These are phyloP conservation scores for Australoheros scitulus DNA, from an alignment of 2,113 vertebrate species.

Conservation along the genomic window DNA sequence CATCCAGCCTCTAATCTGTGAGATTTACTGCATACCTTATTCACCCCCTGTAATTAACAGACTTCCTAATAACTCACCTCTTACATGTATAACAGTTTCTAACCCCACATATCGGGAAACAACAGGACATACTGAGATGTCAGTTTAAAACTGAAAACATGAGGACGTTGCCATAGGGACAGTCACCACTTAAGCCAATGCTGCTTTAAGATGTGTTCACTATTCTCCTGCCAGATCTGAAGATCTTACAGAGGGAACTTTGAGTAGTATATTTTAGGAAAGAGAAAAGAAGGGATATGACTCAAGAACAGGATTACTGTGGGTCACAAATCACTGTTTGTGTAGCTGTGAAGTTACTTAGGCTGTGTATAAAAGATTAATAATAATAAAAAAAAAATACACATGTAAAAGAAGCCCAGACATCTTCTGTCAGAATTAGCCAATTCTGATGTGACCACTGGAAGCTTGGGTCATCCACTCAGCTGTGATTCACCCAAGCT, in stretches of 20 bases:
- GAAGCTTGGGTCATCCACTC: constrained; percentile 49
- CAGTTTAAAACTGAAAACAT: constrained; percentile 74
- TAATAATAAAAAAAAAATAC: constrained; percentile 30
- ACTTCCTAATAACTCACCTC: constrained; percentile 79
- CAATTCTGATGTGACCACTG: constrained; percentile 21
- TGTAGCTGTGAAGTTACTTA: constrained; percentile 59
- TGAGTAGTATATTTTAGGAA: constrained; percentile 61
- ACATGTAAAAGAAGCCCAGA: constrained; percentile 2
- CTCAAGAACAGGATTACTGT: constrained; percentile 50
- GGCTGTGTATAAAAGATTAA: constrained; percentile 25
- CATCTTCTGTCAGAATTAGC: constrained; percentile 23
- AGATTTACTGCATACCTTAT: constrained; percentile 72
- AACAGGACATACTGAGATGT: constrained; percentile 67
- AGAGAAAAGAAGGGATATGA: constrained; percentile 48
- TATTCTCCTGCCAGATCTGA: constrained; percentile 64
- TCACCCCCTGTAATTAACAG: constrained; percentile 76
- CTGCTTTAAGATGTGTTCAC: constrained; percentile 56
- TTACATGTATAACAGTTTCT: constrained; percentile 75
- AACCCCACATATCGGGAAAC: constrained; percentile 71
- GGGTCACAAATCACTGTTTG: constrained; percentile 63
- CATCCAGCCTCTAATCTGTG: constrained; percentile 76
- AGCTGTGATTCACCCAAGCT: constrained; percentile 40
- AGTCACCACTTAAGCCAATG: constrained; percentile 72
- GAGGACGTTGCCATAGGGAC: constrained; percentile 74
- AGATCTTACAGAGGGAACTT: constrained; percentile 59